Evolutionary conservation across 2,888 invertebrate species (phyloP), one percentile per base, ranked within the genome.

Genomic region (Acanthosepion pharaonis): DNA sequence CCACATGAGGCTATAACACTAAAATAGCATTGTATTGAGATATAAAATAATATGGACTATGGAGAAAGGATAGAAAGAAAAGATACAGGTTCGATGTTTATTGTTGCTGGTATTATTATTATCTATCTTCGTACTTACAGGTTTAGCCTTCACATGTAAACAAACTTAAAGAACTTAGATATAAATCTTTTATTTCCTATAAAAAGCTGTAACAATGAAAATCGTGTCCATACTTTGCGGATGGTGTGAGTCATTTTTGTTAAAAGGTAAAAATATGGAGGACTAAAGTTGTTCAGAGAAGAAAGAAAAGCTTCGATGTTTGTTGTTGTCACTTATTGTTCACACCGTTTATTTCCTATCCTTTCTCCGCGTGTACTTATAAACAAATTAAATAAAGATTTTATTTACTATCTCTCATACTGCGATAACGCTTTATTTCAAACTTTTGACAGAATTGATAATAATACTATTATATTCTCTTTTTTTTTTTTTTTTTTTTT

Each of bases 371-470:
- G 78, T 78, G n/a, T n/a, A n/a, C 33, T n/a, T 78, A n/a, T 33
- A 78, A n/a, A 78, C 28, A n/a, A 28, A 9, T n/a, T 78, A n/a
- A 78, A 78, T 78, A 33, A 3, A 78, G n/a, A 78, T 78, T 78
- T 78, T 78, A 78, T 78, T n/a, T n/a, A n/a, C n/a, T n/a, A n/a
- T n/a, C 15, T 78, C 11, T 78, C 78, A 11, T 78, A 15, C 78
- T n/a, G 78, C 78, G n/a, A 78, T 78, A 15, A n/a, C n/a, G 78
- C 33, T n/a, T 78, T 59, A 59, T 59, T 78, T 78, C 15, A 78
- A 78, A n/a, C n/a, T 78, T 78, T 78, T 78, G 78, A 78, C n/a
- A 78, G n/a, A 78, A 78, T 78, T 78, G n/a, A 78, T n/a, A 78
- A 78, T 25, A 42, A 1, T 42, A 3, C 42, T 42, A 20, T 23